Evolutionary conservation across 2,888 invertebrate species (phyloP).

Genomic region (Limnephilus lunatus): DNA sequence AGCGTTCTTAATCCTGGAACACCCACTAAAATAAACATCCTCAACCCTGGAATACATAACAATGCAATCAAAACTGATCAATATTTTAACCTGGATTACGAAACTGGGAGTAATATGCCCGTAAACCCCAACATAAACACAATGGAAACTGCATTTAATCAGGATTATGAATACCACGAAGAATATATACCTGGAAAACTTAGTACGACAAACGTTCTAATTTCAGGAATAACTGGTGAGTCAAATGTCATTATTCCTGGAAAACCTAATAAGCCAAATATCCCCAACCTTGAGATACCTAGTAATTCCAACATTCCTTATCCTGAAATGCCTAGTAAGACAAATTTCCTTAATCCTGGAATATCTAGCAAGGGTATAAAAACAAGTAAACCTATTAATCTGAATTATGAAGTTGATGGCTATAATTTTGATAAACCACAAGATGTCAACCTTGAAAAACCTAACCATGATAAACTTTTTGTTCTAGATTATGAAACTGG

Average conservation of each 20-base stretch:
- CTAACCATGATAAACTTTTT: background rate
- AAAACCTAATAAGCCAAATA: background rate
- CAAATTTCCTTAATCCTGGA: background rate
- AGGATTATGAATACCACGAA: background rate
- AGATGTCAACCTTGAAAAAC: background rate
- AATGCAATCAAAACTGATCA: background rate
- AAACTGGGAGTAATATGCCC: background rate
- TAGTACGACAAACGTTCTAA: no score
- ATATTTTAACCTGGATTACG: background rate
- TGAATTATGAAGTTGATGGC: background rate
- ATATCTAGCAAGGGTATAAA: background rate
- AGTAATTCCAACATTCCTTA: background rate
- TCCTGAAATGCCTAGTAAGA: background rate
- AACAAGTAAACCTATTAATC: background rate
- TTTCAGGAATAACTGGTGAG: background rate
- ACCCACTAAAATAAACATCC: background rate
- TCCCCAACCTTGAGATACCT: background rate
- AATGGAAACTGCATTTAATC: no score
- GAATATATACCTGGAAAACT: background rate
- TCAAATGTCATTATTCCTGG: background rate
- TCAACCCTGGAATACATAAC: background rate
- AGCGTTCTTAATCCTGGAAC: background rate
- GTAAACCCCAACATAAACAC: background rate
- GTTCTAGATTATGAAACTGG: background rate
- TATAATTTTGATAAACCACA: background rate